Base-by-base conservation (phyloP, 2,888 invertebrate genomes). In the Stenchaetothrips biformis region DNA sequence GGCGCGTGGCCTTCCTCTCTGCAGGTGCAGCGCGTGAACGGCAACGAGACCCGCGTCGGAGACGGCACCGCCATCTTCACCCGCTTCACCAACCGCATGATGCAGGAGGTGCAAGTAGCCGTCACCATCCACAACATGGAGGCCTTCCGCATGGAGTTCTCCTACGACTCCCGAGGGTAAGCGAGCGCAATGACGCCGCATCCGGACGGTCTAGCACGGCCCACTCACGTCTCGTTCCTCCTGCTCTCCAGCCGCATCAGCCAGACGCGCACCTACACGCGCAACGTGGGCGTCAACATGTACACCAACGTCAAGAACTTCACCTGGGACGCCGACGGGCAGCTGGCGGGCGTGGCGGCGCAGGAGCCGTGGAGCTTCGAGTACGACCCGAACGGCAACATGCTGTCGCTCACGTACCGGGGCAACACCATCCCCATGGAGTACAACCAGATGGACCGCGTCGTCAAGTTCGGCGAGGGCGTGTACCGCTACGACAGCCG, bases 301-400 rank as follows among this genome's bases (percentile, higher is more conserved):
- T 96, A 95, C 84, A 95, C 95, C 1, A 96, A 95, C 84, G 92
- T 96, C 0, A 94, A 96, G 86, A 97, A 97, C 86, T 97, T 96
- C 85, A 96, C 97, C 0, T 98, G 98, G 93, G 97, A 98, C 85
- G 94, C 94, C 81, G 97, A 97, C 85, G 96, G 97, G 3, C 97
- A 98, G 85, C 87, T 98, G 81, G 92, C 92, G 49, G 96, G 95
- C n/a, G 95, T 97, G 0, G 96, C 96, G 85, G 95, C 95, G 0
- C 95, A 95, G 85, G 96, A 96, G 85, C 95, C 96, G 0, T 97
- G 96, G 96, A 94, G 94, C 80, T 97, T 96, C 88, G 91, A 94
- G 81, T 97, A 97, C 85, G 97, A 97, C 84, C 93, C 93, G 83
- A 96, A 96, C 85, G 97, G 97, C 0, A 98, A 98, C 85, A 92